Evolutionary conservation across 2,888 invertebrate genomes (phyloP).

Genomic region (Meteorus cinctellus): DNA sequence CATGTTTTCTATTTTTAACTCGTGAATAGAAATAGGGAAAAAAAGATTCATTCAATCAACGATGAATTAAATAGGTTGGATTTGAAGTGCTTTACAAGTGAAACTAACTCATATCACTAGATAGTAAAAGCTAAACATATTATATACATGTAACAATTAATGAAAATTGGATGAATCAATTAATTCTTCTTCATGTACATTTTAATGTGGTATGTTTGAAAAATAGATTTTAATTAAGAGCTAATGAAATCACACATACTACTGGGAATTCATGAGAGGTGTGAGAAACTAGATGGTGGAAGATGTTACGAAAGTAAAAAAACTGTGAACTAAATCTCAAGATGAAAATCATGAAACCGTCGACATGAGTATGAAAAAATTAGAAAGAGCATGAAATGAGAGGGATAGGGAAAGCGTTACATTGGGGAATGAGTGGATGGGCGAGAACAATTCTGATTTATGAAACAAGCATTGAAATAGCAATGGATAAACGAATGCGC

Average conservation of each 20-base stretch:
- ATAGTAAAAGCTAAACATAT: slow-evolving; percentile 63
- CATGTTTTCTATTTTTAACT: background rate
- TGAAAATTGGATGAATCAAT: slow-evolving; percentile 29
- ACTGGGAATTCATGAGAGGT: slow-evolving; percentile 28
- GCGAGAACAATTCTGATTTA: background rate
- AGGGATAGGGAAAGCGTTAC: background rate
- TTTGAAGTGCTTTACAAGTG: slow-evolving; percentile 72
- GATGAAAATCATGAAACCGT: slow-evolving; percentile 22
- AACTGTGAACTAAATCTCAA: background rate
- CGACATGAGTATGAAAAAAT: slow-evolving; percentile 31
- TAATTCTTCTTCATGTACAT: slow-evolving; percentile 32
- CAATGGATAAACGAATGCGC: background rate
- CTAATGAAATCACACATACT: slow-evolving; percentile 24
- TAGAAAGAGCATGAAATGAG: background rate
- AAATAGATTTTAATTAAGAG: slow-evolving; percentile 10
- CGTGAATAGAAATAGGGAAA: slow-evolving; percentile 16
- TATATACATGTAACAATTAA: slow-evolving; percentile 30
- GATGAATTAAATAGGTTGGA: slow-evolving; percentile 64
- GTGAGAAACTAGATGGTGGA: background rate
- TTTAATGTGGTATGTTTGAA: slow-evolving; percentile 9
- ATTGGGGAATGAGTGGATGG: background rate
- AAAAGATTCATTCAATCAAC: slow-evolving; percentile 33
- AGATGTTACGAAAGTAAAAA: background rate
- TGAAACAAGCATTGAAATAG: slow-evolving; percentile 26
- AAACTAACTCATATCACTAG: slow-evolving; percentile 72